Evolutionary conservation across 2,113 vertebrate genomes (phyloP).

Genomic region (Pangasianodon gigas): DNA sequence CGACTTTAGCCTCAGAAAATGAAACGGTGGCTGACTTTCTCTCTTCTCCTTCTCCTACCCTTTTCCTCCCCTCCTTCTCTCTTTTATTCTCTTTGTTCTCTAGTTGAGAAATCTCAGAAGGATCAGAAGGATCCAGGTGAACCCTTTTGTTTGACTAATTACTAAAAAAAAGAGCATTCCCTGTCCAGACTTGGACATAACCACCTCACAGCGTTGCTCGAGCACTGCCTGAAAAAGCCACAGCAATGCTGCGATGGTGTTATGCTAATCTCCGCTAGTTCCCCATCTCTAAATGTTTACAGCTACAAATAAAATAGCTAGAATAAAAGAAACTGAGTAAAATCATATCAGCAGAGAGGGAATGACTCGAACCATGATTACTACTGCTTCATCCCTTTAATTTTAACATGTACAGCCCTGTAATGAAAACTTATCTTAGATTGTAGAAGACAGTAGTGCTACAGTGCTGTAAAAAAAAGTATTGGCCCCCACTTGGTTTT

Average conservation of each 20-base stretch:
- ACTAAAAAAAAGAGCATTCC: conserved; percentile 70
- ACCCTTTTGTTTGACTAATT: conserved; percentile 82
- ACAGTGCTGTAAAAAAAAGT: conserved; percentile 16
- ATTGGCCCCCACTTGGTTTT: background rate
- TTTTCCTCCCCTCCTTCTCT: conserved; percentile 62
- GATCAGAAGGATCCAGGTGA: conserved; percentile 92
- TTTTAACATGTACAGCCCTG: background rate
- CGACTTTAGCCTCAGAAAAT: conserved; percentile 23
- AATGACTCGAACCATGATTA: conserved; percentile 4
- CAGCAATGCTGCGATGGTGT: conserved; percentile 59
- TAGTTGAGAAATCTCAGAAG: conserved; percentile 80
- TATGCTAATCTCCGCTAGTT: conserved; percentile 37
- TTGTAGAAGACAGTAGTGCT: background rate
- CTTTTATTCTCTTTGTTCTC: conserved; percentile 47
- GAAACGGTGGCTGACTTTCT: conserved; percentile 58
- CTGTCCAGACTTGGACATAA: conserved; percentile 61
- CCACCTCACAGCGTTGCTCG: conserved; percentile 55
- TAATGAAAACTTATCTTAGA: background rate
- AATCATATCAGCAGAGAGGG: background rate
- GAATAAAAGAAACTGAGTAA: background rate
- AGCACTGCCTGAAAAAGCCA: conserved; percentile 19
- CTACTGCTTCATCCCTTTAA: conserved; percentile 27
- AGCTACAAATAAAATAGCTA: background rate
- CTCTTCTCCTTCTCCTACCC: conserved; percentile 78
- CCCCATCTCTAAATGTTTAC: conserved; percentile 66